phyloP scores from a whole-genome alignment of 1,140 invertebrate genomes.

The Drosophila jambulina region DNA sequence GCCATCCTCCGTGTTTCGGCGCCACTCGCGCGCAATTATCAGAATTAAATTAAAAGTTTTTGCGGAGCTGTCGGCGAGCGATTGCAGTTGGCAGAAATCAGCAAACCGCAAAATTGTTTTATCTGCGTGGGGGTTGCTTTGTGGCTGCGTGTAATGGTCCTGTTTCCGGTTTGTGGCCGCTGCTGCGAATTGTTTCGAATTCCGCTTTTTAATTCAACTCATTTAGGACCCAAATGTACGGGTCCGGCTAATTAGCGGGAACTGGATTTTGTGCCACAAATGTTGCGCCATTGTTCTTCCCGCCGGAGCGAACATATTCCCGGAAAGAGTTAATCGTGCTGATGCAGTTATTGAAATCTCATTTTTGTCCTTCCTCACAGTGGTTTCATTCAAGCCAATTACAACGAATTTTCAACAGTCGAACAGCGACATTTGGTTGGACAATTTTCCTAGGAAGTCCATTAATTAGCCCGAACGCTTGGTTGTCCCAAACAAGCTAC shows the following conservation, averaged over 20 bases:
- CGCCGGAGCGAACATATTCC: slow-evolving; percentile 3
- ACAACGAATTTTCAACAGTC: not conserved
- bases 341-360: slow-evolving; percentile 4
- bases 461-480: not conserved
- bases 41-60: slow-evolving; percentile 73
- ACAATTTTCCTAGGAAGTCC: not conserved
- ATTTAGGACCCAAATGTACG: slow-evolving; percentile 42
- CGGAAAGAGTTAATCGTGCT: not conserved
- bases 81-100: slow-evolving; percentile 66
- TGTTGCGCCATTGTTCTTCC: slow-evolving; percentile 8
- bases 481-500: not conserved
- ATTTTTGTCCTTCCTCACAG: not conserved
- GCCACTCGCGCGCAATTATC: slow-evolving; percentile 59
- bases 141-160: slow-evolving; percentile 46
- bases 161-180: slow-evolving; percentile 35
- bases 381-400: not conserved
- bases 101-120: slow-evolving; percentile 55
- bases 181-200: slow-evolving; percentile 47
- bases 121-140: slow-evolving; percentile 25
- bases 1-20: slow-evolving; percentile 17
- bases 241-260: slow-evolving; percentile 46
- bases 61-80: slow-evolving; percentile 43
- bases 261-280: slow-evolving; percentile 40
- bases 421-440: not conserved
- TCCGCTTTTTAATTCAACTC: slow-evolving; percentile 63